Conservation (phyloP, 2,113 vertebrate species). For the Syngnathus typhle region DNA sequence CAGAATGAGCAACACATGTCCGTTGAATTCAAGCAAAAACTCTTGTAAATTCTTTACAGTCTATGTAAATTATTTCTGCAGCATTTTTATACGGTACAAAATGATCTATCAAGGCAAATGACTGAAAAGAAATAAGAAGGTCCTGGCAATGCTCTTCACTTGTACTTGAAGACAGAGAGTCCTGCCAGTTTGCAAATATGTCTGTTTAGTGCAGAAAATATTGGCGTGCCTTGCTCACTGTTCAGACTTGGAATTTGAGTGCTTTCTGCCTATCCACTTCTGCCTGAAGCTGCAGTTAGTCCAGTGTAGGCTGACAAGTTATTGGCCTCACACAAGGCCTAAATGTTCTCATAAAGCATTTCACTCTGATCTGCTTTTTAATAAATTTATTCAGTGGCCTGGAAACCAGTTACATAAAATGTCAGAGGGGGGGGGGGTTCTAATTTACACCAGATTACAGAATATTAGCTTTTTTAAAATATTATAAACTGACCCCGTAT, state of each 20-base stretch:
- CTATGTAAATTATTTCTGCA: too few species aligned
- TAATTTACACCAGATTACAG: not conserved
- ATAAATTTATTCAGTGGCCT: constrained; percentile 12
- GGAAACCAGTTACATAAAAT: constrained; percentile 12
- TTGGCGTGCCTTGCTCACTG: constrained; percentile 1
- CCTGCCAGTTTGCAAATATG: not conserved
- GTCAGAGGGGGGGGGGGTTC: not conserved
- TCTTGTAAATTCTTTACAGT: too few species aligned
- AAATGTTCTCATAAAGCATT: constrained; percentile 26
- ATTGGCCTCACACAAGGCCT: constrained; percentile 12
- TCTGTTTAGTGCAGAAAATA: not conserved
- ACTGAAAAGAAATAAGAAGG: too few species aligned
- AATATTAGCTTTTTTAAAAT: constrained; percentile 1
- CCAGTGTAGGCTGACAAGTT: constrained; percentile 14
- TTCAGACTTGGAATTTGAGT: constrained; percentile 18
- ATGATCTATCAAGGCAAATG: too few species aligned
- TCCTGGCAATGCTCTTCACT: too few species aligned
- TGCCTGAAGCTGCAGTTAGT: constrained; percentile 21
- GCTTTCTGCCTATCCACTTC: constrained; percentile 18
- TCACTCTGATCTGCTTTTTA: constrained; percentile 18
- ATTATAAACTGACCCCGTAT: not conserved
- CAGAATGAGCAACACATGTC: too few species aligned
- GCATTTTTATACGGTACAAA: too few species aligned
- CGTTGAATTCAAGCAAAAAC: too few species aligned
- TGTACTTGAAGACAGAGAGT: too few species aligned